Conservation (phyloP, 2,888 invertebrate genomes). For the Lepidocyrtinus sp. region DNA sequence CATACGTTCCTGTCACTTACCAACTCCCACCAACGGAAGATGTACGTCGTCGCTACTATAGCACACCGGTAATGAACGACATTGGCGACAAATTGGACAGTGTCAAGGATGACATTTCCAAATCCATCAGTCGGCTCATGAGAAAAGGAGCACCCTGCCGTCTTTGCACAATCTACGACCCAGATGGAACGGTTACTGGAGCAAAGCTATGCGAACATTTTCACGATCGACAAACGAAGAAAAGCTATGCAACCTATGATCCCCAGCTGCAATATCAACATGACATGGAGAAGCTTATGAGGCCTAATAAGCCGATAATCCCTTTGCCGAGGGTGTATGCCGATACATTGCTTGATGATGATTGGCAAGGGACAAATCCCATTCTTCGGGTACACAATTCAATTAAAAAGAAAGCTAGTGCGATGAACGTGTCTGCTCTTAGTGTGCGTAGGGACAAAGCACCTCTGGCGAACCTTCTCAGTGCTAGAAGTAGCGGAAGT, state of each 20-base stretch:
- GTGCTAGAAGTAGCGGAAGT: constrained; percentile 10
- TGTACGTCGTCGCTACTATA: constrained; percentile 54
- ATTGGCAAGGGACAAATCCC: constrained; percentile 57
- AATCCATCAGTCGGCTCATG: constrained; percentile 52
- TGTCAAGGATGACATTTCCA: constrained; percentile 59
- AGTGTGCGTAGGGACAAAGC: constrained; percentile 39
- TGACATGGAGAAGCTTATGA: constrained; percentile 56
- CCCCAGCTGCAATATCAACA: constrained; percentile 46
- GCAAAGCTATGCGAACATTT: constrained; percentile 50
- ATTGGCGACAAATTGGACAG: constrained; percentile 58
- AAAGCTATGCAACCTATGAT: constrained; percentile 47
- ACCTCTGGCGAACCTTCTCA: neutral
- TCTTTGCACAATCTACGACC: constrained; percentile 53
- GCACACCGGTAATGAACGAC: constrained; percentile 55
- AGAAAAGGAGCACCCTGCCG: constrained; percentile 42
- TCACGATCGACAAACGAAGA: constrained; percentile 45
- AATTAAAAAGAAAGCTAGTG: constrained; percentile 61
- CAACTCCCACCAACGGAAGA: constrained; percentile 61
- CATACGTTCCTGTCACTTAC: constrained; percentile 59
- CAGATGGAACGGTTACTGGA: constrained; percentile 44
- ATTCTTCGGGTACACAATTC: constrained; percentile 51
- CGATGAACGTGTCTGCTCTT: constrained; percentile 42
- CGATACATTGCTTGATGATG: constrained; percentile 52
- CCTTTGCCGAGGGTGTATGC: constrained; percentile 24
- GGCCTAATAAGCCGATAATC: constrained; percentile 42